Percentiles rank a stretch among this genome's conserved stretches.
phyloP scores from a whole-genome alignment of 2,797 vertebrate species.

The Gymnothorax javanicus region DNA sequence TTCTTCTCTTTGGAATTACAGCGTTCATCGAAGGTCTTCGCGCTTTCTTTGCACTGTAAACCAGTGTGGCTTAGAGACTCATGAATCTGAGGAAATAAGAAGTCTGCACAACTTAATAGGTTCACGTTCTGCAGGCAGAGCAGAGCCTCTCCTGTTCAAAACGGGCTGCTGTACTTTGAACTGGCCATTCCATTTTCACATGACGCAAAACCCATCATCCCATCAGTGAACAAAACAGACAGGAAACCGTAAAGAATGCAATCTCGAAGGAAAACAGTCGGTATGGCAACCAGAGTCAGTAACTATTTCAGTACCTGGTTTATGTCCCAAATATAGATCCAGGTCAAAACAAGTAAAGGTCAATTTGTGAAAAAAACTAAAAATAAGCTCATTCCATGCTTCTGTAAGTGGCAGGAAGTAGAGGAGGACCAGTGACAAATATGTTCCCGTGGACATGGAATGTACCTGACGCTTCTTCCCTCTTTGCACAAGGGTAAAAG shows the following conservation, averaged over 20 bases:
- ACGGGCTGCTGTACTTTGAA: not conserved
- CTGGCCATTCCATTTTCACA: not conserved
- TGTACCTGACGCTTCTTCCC: not conserved
- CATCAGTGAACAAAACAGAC: conserved; percentile 2
- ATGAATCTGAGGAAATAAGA: not conserved
- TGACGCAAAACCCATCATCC: not conserved
- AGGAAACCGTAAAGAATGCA: conserved; percentile 1
- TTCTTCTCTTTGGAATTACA: too few relatives aligned
- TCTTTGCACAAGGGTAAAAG: not conserved
- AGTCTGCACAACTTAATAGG: not conserved
- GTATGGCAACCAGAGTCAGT: conserved; percentile 34
- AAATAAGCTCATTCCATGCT: not conserved
- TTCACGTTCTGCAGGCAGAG: not conserved
- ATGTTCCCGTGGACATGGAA: not conserved
- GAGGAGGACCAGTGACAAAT: not conserved
- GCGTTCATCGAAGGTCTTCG: too few relatives aligned
- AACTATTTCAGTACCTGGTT: conserved; percentile 1
- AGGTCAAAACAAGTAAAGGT: conserved; percentile 36
- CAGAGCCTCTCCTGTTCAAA: not conserved
- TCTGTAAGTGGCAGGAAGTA: not conserved
- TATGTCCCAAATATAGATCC: conserved; percentile 32
- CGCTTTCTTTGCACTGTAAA: not conserved
- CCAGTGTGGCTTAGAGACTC: not conserved
- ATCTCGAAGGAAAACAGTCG: not conserved
- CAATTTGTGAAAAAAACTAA: not conserved